Evolutionary conservation across 2,888 invertebrate genomes (phyloP).

Genomic region (Notodonta dromedarius): DNA sequence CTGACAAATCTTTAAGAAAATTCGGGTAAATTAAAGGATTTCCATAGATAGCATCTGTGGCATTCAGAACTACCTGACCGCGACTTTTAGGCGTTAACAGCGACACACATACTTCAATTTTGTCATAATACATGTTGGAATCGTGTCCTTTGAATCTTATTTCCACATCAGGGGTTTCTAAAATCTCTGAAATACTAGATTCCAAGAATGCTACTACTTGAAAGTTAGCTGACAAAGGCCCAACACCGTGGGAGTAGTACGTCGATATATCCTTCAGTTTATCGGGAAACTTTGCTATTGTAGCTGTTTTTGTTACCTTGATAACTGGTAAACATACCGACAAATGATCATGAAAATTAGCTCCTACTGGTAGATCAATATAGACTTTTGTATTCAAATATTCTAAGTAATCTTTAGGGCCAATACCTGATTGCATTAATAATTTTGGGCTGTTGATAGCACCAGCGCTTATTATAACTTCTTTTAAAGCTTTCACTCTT

Average conservation of each 20-base stretch:
- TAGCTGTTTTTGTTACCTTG: conserved; percentile 65
- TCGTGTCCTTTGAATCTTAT: conserved; percentile 74
- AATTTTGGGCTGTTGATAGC: conserved; percentile 75
- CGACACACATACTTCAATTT: conserved; percentile 71
- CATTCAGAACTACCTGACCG: conserved; percentile 71
- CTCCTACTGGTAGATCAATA: conserved; percentile 72
- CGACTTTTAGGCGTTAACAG: conserved; percentile 75
- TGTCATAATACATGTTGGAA: conserved; percentile 78
- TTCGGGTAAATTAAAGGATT: conserved; percentile 76
- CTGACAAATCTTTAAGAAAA: conserved; percentile 66
- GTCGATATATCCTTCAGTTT: conserved; percentile 73
- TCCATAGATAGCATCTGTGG: conserved; percentile 67
- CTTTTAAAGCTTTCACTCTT: conserved; percentile 59
- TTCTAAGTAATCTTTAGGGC: conserved; percentile 75
- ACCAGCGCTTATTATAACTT: conserved; percentile 73
- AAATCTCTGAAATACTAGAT: conserved; percentile 66
- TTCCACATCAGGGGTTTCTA: conserved; percentile 74
- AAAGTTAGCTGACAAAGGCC: conserved; percentile 76
- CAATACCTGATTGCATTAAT: conserved; percentile 77
- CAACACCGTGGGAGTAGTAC: conserved; percentile 70
- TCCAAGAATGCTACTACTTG: conserved; percentile 75
- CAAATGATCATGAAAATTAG: conserved; percentile 77
- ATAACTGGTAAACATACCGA: conserved; percentile 76
- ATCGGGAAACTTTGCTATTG: conserved; percentile 63
- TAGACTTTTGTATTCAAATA: conserved; percentile 66